Conservation (phyloP, 92 coral and sea anemone genomes). For the Pocillopora grandis region DNA sequence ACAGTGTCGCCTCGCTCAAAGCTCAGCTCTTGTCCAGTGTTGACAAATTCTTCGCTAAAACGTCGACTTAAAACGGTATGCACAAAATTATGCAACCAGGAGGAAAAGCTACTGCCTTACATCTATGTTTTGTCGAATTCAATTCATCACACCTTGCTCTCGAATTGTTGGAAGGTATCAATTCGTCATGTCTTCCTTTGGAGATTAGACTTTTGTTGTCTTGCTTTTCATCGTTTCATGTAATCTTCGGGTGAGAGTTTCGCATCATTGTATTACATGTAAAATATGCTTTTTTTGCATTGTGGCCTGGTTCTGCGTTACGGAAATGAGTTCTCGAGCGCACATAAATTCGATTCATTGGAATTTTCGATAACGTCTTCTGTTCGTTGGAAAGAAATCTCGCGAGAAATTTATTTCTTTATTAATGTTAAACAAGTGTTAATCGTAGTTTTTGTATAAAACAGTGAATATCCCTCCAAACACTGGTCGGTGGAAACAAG, state of each 20-base stretch:
- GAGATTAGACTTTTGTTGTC: not conserved
- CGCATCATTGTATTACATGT: not conserved
- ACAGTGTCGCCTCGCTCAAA: conserved; percentile 2
- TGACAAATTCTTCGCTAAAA: not conserved
- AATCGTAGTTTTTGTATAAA: not conserved
- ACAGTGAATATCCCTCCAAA: not conserved
- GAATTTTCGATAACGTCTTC: not conserved
- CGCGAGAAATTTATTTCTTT: not conserved
- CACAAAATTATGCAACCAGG: too few relatives aligned
- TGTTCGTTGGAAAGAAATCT: not conserved
- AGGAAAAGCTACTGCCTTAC: too few relatives aligned
- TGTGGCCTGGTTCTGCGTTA: not conserved
- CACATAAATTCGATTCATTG: not conserved
- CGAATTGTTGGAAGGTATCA: too few relatives aligned
- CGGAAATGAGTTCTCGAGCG: not conserved
- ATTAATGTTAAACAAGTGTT: not conserved
- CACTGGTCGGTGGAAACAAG: too few relatives aligned
- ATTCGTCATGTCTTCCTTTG: too few relatives aligned
- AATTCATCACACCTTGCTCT: too few relatives aligned
- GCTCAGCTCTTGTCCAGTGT: not conserved
- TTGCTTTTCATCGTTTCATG: not conserved
- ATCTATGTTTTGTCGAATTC: too few relatives aligned
- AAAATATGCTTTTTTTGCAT: not conserved
- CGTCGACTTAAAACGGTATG: not conserved
- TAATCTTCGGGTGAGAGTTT: not conserved